phyloP scores from a whole-genome alignment of 2,113 vertebrate genomes.

The Archocentrus centrarchus region DNA sequence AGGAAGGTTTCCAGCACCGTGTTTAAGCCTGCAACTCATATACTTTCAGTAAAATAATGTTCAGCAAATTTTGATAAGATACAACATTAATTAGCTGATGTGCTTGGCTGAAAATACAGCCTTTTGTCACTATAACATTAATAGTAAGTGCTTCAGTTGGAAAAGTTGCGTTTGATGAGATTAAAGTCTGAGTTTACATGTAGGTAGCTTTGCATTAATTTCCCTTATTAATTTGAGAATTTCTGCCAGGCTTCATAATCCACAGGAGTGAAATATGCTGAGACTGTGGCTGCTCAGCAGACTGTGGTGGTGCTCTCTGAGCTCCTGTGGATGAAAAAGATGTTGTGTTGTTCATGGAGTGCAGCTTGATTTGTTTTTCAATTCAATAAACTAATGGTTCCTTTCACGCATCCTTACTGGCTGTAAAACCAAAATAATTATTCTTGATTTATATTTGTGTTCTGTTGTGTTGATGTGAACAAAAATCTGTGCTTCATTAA shows the following conservation, averaged over 20 bases:
- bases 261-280: not conserved
- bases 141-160: too few species aligned
- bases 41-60: too few species aligned
- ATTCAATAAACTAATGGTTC: not conserved
- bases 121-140: not conserved
- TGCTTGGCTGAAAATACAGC: too few species aligned
- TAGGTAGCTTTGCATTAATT: not conserved
- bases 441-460: conserved; percentile 4
- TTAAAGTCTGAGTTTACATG: too few species aligned
- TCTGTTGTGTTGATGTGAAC: not conserved
- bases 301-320: accelerated
- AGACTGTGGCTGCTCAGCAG: not conserved
- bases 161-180: too few species aligned
- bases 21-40: too few species aligned
- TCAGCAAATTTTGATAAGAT: too few species aligned
- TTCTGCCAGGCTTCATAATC: not conserved
- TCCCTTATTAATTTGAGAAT: not conserved
- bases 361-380: not conserved
- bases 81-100: too few species aligned
- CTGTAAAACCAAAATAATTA: conserved; percentile 5
- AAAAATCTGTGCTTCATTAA: not conserved
- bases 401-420: not conserved
- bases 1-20: too few species aligned
- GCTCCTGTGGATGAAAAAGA: not conserved
- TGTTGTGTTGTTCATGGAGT: not conserved